A percentile compares a stretch with the other conserved stretches of the same genome.
phyloP scores from a whole-genome alignment of 2,113 vertebrate genomes.

The Salvelinus alpinus region DNA sequence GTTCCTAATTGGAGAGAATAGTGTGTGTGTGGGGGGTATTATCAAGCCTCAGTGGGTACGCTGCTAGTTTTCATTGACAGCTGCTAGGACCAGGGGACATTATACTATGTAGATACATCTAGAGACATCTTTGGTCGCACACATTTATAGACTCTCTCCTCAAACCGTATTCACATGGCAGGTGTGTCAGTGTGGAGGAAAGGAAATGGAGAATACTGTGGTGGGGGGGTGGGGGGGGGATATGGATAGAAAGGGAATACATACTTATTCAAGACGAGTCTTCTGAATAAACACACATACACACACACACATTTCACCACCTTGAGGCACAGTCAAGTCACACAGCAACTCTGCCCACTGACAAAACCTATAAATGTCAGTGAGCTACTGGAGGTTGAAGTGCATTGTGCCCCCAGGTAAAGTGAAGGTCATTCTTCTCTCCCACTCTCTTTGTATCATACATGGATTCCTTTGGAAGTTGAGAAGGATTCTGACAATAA shows the following conservation, averaged over 20 bases:
- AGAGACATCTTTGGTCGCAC: neutral
- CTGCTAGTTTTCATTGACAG: conserved; percentile 15
- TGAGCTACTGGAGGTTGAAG: conserved; percentile 23
- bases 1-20: conserved; percentile 7
- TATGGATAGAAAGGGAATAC: neutral
- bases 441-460: conserved; percentile 10
- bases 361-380: conserved; percentile 40
- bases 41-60: conserved; percentile 20
- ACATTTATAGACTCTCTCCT: neutral
- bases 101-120: neutral
- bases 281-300: neutral
- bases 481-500: neutral
- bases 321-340: conserved; percentile 25
- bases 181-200: conserved; percentile 12
- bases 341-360: conserved; percentile 46
- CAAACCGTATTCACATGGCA: neutral
- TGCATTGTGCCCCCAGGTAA: conserved; percentile 37
- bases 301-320: neutral
- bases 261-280: neutral
- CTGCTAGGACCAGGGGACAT: conserved; percentile 10
- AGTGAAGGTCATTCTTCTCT: conserved; percentile 41
- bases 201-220: neutral
- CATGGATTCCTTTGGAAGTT: conserved; percentile 29
- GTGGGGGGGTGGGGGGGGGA: no score
- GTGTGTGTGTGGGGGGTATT: neutral